Evolutionary conservation across 2,888 invertebrate genomes (phyloP), one percentile per base, ranked within the genome.

Genomic region (Tenthredo amoena): DNA sequence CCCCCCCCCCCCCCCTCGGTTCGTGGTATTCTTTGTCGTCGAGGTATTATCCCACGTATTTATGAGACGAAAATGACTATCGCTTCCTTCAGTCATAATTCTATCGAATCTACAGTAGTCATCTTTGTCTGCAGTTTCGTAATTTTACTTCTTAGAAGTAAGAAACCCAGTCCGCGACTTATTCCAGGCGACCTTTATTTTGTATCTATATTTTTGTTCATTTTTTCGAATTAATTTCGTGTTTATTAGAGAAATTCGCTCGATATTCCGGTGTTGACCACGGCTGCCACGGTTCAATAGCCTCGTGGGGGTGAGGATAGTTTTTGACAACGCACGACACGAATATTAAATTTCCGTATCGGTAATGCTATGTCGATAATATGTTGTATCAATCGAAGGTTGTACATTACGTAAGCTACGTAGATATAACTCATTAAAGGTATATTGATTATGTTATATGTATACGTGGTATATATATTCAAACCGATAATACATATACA

Each of bases 321-420:
- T 55, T 26, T 81, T 40, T n/a, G 31, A 40, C 40, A 81, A 37
- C 9, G 40, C 40, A 81, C 37, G 81, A 15, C 62, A 40, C 31
- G 81, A 40, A 81, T 62, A 47, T 47, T 47, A 5, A 40, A 81
- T 62, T 62, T 40, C 26, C 37, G 10, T 34, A 21, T 40, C 37
- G 37, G 34, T 79, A 15, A 40, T 81, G 62, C 40, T n/a, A 26
- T 81, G 81, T 40, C 72, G 43, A 21, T 2, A 26, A 62, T n/a
- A 37, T 31, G 15, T 9, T 50, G 62, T 62, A 81, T 58, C 37
- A 58, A 92, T 89, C 87, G 88, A 89, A 88, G 90, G 87, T 87
- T 91, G 90, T 91, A 90, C 88, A 90, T 90, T 89, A 88, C 89
- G 91, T 92, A 92, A 90, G 90, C 89, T 91, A 88, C 90, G 87